Conservation (phyloP, 2,888 invertebrate species). For the Cheilosia variabilis region DNA sequence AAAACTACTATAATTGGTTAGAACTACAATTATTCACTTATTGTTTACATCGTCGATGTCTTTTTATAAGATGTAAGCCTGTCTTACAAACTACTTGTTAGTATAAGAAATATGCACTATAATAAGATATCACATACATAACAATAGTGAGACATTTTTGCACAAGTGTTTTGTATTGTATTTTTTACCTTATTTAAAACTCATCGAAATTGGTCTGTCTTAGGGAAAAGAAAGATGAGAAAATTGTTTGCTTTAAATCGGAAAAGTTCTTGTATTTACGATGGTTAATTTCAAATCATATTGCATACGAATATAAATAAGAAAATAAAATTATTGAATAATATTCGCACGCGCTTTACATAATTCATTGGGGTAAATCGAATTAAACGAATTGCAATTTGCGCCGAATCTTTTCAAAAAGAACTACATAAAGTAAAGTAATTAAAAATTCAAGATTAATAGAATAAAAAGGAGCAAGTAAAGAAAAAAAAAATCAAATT, state of each 20-base stretch:
- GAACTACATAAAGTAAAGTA: too few relatives aligned
- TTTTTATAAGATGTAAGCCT: conserved; percentile 14
- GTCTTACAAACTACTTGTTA: background rate
- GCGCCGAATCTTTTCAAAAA: too few relatives aligned
- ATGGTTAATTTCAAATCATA: conserved; percentile 48
- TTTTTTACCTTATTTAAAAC: conserved; percentile 83
- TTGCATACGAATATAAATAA: background rate
- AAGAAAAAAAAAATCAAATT: too few relatives aligned
- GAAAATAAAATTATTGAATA: conserved; percentile 2
- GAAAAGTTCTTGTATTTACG: conserved; percentile 73
- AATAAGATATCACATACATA: conserved; percentile 7
- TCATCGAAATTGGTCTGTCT: conserved; percentile 83
- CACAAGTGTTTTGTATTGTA: conserved; percentile 31
- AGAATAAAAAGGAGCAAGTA: too few relatives aligned
- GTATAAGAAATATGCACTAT: conserved; percentile 2
- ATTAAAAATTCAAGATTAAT: too few relatives aligned
- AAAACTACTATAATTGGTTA: conserved; percentile 10
- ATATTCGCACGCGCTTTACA: background rate
- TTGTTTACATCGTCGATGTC: background rate
- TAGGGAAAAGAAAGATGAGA: conserved; percentile 84
- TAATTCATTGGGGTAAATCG: background rate
- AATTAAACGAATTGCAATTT: too few relatives aligned
- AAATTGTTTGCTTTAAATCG: conserved; percentile 82
- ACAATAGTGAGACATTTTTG: conserved; percentile 42
- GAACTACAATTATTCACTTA: background rate